phyloP scores from a whole-genome alignment of 2,888 invertebrate species.

The Gibbula magus region DNA sequence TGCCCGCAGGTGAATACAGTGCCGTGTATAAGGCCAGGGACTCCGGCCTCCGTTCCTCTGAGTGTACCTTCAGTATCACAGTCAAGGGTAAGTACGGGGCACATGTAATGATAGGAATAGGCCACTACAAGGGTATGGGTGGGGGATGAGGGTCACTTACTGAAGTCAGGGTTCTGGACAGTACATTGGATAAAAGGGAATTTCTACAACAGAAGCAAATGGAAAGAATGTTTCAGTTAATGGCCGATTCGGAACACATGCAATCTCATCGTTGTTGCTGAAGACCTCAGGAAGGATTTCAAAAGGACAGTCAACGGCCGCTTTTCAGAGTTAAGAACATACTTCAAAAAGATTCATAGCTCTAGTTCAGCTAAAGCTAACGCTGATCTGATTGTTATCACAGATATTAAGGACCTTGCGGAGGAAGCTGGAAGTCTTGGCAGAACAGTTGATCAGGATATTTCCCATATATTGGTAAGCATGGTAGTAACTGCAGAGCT shows the following conservation, averaged over 20 bases:
- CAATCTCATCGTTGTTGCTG: not conserved
- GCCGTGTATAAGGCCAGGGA: too few species aligned
- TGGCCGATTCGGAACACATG: not conserved
- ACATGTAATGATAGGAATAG: too few species aligned
- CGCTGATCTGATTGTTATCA: not conserved
- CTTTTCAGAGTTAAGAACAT: not conserved
- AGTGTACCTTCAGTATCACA: too few species aligned
- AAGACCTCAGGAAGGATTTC: not conserved
- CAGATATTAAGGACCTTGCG: not conserved
- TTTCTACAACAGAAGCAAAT: constrained; percentile 12
- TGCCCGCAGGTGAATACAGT: too few species aligned
- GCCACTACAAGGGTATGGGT: too few species aligned
- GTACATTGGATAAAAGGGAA: not conserved
- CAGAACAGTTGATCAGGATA: not conserved
- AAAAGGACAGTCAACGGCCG: not conserved
- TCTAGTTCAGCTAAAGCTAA: not conserved
- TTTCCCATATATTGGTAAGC: not conserved
- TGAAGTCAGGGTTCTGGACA: not conserved
- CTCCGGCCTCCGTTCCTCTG: too few species aligned
- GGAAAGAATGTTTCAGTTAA: not conserved
- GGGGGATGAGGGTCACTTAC: too few species aligned
- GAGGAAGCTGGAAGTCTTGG: not conserved
- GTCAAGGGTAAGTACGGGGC: too few species aligned
- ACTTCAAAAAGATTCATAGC: constrained; percentile 9
- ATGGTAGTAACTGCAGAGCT: not conserved